These are phyloP conservation scores for Barbus barbus DNA, from an alignment of 2,113 vertebrate genomes.

Conservation along the genomic window DNA sequence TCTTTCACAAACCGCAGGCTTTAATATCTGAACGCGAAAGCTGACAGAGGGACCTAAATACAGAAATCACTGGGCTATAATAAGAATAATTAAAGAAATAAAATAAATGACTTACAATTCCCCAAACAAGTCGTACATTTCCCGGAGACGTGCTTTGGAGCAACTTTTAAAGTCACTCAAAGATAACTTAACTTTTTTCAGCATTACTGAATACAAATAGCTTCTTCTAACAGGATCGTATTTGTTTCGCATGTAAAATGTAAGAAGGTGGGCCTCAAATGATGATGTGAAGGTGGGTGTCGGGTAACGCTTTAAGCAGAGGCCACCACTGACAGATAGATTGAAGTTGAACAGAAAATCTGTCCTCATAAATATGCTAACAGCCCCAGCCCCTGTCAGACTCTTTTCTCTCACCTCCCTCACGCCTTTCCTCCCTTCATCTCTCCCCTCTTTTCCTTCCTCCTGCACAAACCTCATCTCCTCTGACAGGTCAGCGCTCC, in stretches of 20 bases:
- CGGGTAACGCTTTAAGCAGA: constrained; percentile 14
- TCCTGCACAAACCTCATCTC: constrained; percentile 35
- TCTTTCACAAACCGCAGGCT: constrained; percentile 67
- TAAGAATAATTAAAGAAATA: constrained; percentile 68
- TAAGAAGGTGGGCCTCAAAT: constrained; percentile 8
- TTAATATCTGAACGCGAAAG: constrained; percentile 62
- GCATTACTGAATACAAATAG: background rate
- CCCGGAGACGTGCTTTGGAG: background rate
- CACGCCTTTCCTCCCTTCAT: constrained; percentile 8
- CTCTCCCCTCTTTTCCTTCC: background rate
- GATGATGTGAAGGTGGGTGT: constrained; percentile 25
- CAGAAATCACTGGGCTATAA: constrained; percentile 67
- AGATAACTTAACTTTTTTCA: background rate
- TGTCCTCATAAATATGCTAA: constrained; percentile 44
- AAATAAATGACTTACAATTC: constrained; percentile 67
- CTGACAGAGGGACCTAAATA: constrained; percentile 63
- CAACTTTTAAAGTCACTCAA: constrained; percentile 21
- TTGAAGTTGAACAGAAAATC: constrained; percentile 36
- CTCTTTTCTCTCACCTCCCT: constrained; percentile 14
- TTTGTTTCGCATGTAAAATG: constrained; percentile 11
- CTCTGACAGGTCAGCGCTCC: constrained; percentile 35
- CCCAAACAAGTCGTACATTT: constrained; percentile 62
- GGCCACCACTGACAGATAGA: constrained; percentile 42
- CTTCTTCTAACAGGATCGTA: background rate
- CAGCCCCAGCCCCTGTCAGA: constrained; percentile 16